Evolutionary conservation across 2,888 invertebrate genomes (phyloP).

Genomic region (Meloe dianella): DNA sequence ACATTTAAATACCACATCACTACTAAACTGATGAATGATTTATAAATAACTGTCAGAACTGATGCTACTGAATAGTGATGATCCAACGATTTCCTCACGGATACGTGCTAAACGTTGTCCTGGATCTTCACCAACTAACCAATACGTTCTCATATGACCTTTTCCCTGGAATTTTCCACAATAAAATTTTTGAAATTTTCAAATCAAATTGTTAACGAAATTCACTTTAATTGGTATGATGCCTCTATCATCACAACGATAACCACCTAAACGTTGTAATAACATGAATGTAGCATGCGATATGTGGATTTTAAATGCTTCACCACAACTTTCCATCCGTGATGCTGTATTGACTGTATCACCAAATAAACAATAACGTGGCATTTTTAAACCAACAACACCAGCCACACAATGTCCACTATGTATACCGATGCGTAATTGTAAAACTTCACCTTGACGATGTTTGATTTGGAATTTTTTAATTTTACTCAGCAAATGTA

Average conservation of each 20-base stretch:
- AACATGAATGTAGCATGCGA: slow-evolving; percentile 73
- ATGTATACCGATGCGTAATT: slow-evolving; percentile 76
- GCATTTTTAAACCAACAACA: slow-evolving; percentile 84
- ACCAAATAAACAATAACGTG: slow-evolving; percentile 82
- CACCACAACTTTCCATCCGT: slow-evolving; percentile 79
- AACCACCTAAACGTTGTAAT: slow-evolving; percentile 74
- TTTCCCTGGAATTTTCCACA: slow-evolving; percentile 65
- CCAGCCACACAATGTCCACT: slow-evolving; percentile 82
- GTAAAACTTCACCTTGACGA: slow-evolving; percentile 70
- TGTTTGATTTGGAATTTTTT: slow-evolving; percentile 73
- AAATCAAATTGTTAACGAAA: too few relatives aligned
- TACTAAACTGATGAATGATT: too few relatives aligned
- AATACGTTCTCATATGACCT: slow-evolving; percentile 77
- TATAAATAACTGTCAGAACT: slow-evolving; percentile 56
- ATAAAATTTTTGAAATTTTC: slow-evolving; percentile 6
- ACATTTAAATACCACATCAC: not conserved
- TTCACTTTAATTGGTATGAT: slow-evolving; percentile 74
- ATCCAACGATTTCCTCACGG: slow-evolving; percentile 57
- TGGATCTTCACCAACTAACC: slow-evolving; percentile 70
- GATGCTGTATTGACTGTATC: slow-evolving; percentile 85
- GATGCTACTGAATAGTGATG: slow-evolving; percentile 57
- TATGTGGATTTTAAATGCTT: slow-evolving; percentile 77
- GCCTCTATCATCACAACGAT: slow-evolving; percentile 75
- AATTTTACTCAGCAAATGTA: slow-evolving; percentile 75
- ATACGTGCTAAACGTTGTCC: slow-evolving; percentile 58